These are phyloP conservation scores for Lepidothrix coronata DNA, from an alignment of 2,113 vertebrate species.

Conservation along the genomic window DNA sequence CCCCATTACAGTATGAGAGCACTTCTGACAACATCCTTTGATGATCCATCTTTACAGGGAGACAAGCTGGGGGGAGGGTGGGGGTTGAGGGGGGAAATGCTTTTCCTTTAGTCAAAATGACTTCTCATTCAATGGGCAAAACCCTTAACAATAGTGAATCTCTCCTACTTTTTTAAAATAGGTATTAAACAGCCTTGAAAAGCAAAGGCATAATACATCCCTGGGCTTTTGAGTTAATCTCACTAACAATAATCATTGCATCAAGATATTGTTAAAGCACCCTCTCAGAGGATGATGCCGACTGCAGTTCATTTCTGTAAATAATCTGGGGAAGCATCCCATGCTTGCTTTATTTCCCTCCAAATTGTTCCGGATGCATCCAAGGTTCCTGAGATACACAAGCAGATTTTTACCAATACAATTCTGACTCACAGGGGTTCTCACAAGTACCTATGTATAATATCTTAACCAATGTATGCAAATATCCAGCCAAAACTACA, in stretches of 20 bases:
- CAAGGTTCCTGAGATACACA: neutral
- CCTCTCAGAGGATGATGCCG: neutral
- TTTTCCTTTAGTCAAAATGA: neutral
- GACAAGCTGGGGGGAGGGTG: neutral
- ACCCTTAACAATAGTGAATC: neutral
- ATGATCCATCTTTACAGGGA: neutral
- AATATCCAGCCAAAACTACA: neutral
- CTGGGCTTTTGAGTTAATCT: neutral
- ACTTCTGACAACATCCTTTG: neutral
- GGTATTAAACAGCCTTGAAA: neutral
- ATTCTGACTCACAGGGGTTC: neutral
- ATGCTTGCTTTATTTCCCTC: neutral
- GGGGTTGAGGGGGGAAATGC: neutral
- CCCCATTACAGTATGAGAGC: neutral
- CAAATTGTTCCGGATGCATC: neutral
- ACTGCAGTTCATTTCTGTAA: neutral
- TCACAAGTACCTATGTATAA: neutral
- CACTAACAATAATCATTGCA: neutral
- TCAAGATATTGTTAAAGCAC: neutral
- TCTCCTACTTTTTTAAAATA: neutral
- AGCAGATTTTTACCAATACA: neutral
- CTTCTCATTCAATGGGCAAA: neutral
- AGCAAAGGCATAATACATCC: neutral
- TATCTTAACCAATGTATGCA: neutral
- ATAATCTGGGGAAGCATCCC: neutral